A percentile compares a stretch with the other conserved stretches of the same genome.
phyloP scores from a whole-genome alignment of 2,888 invertebrate species.

The Brachyptera putata region DNA sequence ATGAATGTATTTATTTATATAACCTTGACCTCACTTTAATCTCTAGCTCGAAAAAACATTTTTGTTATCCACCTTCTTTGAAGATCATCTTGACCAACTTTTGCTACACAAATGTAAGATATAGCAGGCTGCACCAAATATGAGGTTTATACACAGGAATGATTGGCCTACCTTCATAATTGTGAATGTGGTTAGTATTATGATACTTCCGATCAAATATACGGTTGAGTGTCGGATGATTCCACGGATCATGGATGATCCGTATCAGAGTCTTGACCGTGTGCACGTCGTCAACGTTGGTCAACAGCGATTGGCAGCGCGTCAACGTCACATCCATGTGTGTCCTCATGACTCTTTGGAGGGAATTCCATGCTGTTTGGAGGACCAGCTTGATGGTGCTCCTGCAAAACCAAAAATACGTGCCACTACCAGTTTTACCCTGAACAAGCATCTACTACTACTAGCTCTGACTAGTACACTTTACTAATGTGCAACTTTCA shows the following conservation, averaged over 20 bases:
- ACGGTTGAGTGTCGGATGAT: not conserved
- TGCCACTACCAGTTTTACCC: too few species aligned
- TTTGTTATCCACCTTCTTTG: too few species aligned
- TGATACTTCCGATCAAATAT: not conserved
- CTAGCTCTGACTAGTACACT: too few species aligned
- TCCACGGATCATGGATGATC: not conserved
- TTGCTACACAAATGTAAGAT: too few species aligned
- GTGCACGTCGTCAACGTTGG: not conserved
- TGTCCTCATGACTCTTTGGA: not conserved
- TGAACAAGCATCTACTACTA: too few species aligned
- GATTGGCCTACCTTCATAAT: not conserved
- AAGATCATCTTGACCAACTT: too few species aligned
- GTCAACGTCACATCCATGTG: not conserved
- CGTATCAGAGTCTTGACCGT: not conserved
- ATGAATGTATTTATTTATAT: too few species aligned
- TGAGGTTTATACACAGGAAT: too few species aligned
- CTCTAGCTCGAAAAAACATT: too few species aligned
- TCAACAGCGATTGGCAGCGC: not conserved
- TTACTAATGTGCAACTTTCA: too few species aligned
- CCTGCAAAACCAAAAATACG: not conserved
- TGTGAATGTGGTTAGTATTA: not conserved
- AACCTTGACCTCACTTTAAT: too few species aligned
- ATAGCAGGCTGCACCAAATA: too few species aligned
- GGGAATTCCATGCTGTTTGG: not conserved
- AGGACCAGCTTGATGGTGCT: not conserved